phyloP scores from a whole-genome alignment of 2,888 invertebrate species.

The Chesias legatella region DNA sequence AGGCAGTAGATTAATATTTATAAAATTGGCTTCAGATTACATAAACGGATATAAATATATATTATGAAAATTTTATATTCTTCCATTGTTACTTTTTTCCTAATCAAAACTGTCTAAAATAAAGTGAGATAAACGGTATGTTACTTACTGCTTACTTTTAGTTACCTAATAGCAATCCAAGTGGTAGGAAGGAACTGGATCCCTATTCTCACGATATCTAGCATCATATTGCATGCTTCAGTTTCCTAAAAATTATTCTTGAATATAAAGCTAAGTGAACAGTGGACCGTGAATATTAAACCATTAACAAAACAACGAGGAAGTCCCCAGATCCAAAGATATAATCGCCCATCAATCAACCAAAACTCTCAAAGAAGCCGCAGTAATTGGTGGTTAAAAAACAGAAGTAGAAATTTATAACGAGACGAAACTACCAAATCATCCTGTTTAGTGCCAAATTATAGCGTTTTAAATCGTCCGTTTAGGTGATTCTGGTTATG shows the following conservation, averaged over 20 bases:
- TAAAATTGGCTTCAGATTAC: no score
- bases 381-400: constrained; percentile 70
- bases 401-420: constrained; percentile 77
- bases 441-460: constrained; percentile 78
- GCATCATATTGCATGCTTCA: no score
- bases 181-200: no score
- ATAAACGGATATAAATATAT: no score
- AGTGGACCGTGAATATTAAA: constrained; percentile 41
- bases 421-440: constrained; percentile 73
- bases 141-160: no score
- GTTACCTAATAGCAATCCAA: no score
- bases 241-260: constrained; percentile 8
- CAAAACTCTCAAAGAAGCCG: constrained; percentile 60
- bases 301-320: constrained; percentile 60
- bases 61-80: no score
- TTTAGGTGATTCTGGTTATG: constrained; percentile 68
- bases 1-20: no score
- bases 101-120: no score
- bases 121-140: no score
- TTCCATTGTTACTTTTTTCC: no score
- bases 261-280: constrained; percentile 40
- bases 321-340: constrained; percentile 66
- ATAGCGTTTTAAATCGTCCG: constrained; percentile 71
- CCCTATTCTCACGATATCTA: no score
- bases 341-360: constrained; percentile 76